Percentiles rank a stretch among this genome's conserved stretches.
phyloP scores from a whole-genome alignment of 2,888 invertebrate species.

The Synanthedon tipuliformis region DNA sequence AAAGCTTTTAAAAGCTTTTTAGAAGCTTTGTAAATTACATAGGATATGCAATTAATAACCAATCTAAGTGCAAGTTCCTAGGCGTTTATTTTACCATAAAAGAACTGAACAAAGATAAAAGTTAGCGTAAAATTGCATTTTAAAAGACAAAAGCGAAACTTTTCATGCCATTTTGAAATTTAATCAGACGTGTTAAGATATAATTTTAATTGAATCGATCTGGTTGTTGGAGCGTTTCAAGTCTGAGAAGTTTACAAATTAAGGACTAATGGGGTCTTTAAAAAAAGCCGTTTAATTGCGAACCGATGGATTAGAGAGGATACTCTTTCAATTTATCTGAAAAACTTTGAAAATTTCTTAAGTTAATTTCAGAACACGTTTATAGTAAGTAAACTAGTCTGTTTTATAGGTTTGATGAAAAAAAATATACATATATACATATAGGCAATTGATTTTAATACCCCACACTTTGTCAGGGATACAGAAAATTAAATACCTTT shows the following conservation, averaged over 20 bases:
- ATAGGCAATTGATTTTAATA: too few relatives aligned
- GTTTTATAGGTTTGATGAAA: too few relatives aligned
- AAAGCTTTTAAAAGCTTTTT: too few relatives aligned
- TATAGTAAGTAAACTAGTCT: too few relatives aligned
- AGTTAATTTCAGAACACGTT: too few relatives aligned
- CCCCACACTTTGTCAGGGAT: too few relatives aligned
- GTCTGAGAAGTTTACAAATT: constrained; percentile 16
- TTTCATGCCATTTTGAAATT: not conserved
- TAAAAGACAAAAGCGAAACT: not conserved
- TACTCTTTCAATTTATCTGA: too few relatives aligned
- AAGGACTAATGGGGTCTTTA: constrained; percentile 24
- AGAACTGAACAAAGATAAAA: not conserved
- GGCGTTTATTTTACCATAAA: not conserved
- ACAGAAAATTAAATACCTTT: too few relatives aligned
- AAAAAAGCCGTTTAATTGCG: constrained; percentile 18
- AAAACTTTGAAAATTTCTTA: too few relatives aligned
- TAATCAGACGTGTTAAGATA: not conserved
- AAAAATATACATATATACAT: too few relatives aligned
- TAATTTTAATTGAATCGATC: not conserved
- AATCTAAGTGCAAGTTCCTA: not conserved
- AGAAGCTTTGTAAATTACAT: too few relatives aligned
- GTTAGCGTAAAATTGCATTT: not conserved
- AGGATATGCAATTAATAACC: not conserved
- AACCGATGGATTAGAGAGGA: constrained; percentile 5
- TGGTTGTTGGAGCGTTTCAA: constrained; percentile 6